Evolutionary conservation across 2,113 vertebrate genomes (phyloP), one percentile per base, ranked within the genome.

Genomic region (Ochotona curzoniae): DNA sequence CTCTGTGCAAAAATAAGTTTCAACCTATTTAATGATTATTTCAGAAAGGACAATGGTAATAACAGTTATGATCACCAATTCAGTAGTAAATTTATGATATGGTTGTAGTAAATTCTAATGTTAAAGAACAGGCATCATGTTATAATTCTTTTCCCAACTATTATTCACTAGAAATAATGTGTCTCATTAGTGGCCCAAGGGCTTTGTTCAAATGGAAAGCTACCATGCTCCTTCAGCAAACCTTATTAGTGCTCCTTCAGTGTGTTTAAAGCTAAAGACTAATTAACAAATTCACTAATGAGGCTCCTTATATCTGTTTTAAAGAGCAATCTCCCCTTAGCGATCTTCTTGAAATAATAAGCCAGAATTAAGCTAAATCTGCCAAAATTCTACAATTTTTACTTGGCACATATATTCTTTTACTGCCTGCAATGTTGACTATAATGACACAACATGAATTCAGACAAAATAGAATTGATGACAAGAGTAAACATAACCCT

Each of bases 261-360:
- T 84, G 73, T 93, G 69, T 83, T 93, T 94, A 87, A 95, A 92
- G 54, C 30, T 70, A 75, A 63, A 93, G 79, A 57, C 79, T 95
- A 93, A 96, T 96, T 95, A 94, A 70, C 13, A 79, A 95, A 71
- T 90, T 88, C 75, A 83, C 66, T 96, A 96, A 96, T 94, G 90
- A 96, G 86, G 5, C 63, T 80, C 28, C 91, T 35, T 82, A 25
- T 75, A 69, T 90, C 23, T 28, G 44, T 85, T 79, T 4, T 44
- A 90, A 94, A 79, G 54, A 32, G 82, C 94, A 92, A 30, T 7
- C 15, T 83, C 54, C 85, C 54, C 84, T 82, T 81, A 70, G 57
- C 57, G 91, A 78, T 9, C n/a, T 84, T 70, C 35, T 89, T 93
- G 91, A 90, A 96, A 92, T 66, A 88, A 70, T 90, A 94, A 91